Base-by-base conservation (phyloP, 2,888 invertebrate species). In the Nemurella pictetii region DNA sequence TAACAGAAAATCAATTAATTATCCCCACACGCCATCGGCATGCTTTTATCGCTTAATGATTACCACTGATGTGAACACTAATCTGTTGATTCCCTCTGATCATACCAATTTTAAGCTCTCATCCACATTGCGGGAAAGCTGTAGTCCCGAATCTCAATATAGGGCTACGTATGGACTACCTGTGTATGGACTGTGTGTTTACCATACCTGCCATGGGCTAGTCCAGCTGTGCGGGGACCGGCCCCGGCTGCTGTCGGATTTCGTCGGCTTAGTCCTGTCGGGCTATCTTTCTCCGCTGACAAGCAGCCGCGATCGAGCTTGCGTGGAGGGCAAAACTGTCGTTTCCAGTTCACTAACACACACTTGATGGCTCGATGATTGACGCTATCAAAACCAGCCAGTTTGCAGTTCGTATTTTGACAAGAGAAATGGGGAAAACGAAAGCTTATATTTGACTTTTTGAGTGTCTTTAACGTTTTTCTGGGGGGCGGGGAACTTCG, bases 361-460 rank as follows among this genome's bases (percentile, higher is more conserved):
- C 15, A 55, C 55, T 55, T 55, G 55, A 55, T 55, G 55, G 55
- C 55, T 55, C 55, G 55, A 20, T 55, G 55, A 55, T 84, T 84
- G 77, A 32, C 78, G 77, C 55, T 78, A 32, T 81, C 28, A 26
- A 55, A 27, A 83, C 29, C 25, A 30, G 73, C 75, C 75, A 75
- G 75, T 75, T 75, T 75, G 75, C 75, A 75, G 75, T 75, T 75
- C 75, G 28, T 28, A 28, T 75, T 75, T 75, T 75, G 75, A 75
- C 75, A 75, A 28, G 75, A 28, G 26, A 20, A 9, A 75, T n/a
- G 15, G 26, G 28, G 72, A 73, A 28, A 36, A 20, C n/a, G 82
- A 83, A 83, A 27, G 26, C 36, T 27, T 32, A 77, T 29, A 78
- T 15, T 35, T 75, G 55, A 72, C 28, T 84, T 80, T 84, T 55